Conservation (phyloP, 2,888 invertebrate species). For the Dryocosmus kuriphilus region DNA sequence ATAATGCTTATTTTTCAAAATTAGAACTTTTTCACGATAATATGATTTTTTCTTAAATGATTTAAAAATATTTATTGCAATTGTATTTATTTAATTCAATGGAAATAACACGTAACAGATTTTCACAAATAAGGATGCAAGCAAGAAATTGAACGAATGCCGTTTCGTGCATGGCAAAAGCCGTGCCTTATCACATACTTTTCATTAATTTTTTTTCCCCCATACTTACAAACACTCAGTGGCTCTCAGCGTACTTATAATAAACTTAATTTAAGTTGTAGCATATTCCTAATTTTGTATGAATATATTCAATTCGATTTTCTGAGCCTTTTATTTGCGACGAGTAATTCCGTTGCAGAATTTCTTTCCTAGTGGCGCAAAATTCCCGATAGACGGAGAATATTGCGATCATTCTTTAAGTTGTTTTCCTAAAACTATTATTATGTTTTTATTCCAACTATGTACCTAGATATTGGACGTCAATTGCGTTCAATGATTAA, state of each 20-base stretch:
- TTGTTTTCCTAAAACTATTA: conserved; percentile 33
- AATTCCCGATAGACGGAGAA: neutral
- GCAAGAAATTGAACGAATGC: conserved; percentile 70
- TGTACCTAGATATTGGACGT: conserved; percentile 61
- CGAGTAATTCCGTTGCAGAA: conserved; percentile 25
- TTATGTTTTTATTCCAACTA: conserved; percentile 41
- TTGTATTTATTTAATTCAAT: conserved; percentile 2
- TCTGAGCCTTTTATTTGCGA: conserved; percentile 43
- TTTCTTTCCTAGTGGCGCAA: conserved; percentile 26
- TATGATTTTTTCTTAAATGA: neutral
- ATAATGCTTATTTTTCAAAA: neutral
- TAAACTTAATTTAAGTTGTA: conserved; percentile 42
- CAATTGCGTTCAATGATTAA: conserved; percentile 58
- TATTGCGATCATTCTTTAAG: neutral
- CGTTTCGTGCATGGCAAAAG: conserved; percentile 73
- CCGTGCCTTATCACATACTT: conserved; percentile 75
- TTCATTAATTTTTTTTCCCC: conserved; percentile 58
- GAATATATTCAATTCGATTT: no score
- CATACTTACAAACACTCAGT: conserved; percentile 66
- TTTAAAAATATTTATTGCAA: neutral
- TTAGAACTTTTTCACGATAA: neutral
- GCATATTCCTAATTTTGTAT: conserved; percentile 33
- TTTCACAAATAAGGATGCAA: conserved; percentile 66
- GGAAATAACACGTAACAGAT: conserved; percentile 39
- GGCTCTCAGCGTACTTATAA: conserved; percentile 55